Conservation (phyloP, 1,140 invertebrate species). For the Sipha flava region DNA sequence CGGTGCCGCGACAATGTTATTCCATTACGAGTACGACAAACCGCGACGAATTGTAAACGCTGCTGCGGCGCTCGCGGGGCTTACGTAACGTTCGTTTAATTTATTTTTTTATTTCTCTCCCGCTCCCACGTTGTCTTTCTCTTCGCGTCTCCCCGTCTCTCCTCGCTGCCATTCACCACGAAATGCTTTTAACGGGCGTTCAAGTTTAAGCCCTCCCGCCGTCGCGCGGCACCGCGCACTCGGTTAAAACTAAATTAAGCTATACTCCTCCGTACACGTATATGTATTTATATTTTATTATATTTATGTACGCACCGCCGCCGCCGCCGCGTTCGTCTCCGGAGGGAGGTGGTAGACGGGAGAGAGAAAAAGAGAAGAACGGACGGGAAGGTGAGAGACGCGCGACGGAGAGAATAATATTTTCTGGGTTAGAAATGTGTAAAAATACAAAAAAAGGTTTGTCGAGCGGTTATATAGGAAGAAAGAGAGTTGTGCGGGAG, state of each 20-base stretch:
- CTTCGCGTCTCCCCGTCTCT: no score
- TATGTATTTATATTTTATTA: no score
- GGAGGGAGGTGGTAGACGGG: background rate
- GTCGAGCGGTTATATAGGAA: background rate
- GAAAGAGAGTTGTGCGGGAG: no score
- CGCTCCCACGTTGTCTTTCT: no score
- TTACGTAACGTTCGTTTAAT: slow-evolving; percentile 9
- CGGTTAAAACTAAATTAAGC: slow-evolving; percentile 23
- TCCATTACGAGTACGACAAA: background rate
- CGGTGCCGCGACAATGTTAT: background rate
- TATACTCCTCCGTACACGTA: background rate
- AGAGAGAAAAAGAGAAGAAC: background rate
- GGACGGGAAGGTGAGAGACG: background rate
- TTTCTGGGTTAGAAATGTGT: background rate
- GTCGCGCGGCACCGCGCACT: background rate
- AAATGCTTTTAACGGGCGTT: slow-evolving; percentile 23
- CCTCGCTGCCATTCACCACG: background rate
- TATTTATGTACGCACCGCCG: background rate
- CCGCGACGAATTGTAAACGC: slow-evolving; percentile 6
- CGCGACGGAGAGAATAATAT: background rate
- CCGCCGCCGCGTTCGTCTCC: no score
- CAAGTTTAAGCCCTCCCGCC: background rate
- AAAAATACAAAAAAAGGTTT: slow-evolving; percentile 17
- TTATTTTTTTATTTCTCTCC: background rate
- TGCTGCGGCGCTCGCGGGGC: background rate